Conservation (phyloP, 53 echinoderm and acorn worm species). For the Henricia sp. region DNA sequence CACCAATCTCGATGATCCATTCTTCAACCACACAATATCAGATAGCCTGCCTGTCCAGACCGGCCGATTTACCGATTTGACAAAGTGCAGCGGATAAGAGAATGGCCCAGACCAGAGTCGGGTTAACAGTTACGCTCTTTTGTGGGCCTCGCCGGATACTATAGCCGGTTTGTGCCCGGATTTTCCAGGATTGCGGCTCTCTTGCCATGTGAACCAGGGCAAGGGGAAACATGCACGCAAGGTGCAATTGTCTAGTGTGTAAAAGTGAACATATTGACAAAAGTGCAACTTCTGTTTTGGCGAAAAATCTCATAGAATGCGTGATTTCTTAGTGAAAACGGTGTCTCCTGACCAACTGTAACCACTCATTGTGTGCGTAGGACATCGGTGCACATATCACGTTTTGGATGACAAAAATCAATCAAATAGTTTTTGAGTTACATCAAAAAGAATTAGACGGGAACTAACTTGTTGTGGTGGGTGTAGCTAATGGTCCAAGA, state of each 20-base stretch:
- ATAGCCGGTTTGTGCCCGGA: conserved; percentile 5
- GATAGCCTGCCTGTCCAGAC: too few relatives aligned
- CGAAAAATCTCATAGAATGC: too few relatives aligned
- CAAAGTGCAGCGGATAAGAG: not conserved
- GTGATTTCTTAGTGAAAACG: too few relatives aligned
- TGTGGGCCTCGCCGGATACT: conserved; percentile 7
- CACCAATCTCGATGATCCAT: too few relatives aligned
- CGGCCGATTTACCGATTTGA: too few relatives aligned
- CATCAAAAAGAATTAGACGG: not conserved
- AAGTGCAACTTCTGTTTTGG: too few relatives aligned
- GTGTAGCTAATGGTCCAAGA: not conserved
- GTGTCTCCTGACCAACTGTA: too few relatives aligned
- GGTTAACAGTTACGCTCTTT: conserved; percentile 30
- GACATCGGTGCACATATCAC: not conserved
- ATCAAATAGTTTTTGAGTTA: not conserved
- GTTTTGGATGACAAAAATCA: not conserved
- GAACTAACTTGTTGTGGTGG: not conserved
- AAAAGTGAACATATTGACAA: too few relatives aligned
- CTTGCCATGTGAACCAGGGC: not conserved
- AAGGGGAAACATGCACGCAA: not conserved
- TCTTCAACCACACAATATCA: too few relatives aligned
- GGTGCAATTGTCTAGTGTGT: too few relatives aligned
- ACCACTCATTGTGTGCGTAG: not conserved
- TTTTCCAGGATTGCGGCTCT: not conserved
- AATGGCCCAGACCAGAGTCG: conserved; percentile 23